Evolutionary conservation across 2,113 vertebrate species (phyloP), one percentile per base, ranked within the genome.

Genomic region (Archocentrus centrarchus): DNA sequence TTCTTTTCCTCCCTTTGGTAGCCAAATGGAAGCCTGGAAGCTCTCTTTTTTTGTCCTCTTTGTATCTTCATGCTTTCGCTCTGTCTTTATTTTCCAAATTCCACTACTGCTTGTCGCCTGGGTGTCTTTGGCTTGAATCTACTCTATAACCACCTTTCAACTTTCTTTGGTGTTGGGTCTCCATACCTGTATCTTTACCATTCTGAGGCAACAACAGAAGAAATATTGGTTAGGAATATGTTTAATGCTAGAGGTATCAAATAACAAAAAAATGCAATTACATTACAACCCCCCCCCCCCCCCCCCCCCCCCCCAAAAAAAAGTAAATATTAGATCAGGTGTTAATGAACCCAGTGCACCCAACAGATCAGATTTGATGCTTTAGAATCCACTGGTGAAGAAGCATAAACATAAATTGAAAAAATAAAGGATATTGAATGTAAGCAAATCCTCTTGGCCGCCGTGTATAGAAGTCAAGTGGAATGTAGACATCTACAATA

Each of bases 391-490:
- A 70, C 50, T 53, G 50, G 24, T 50, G 24, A 32, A 73, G 53
- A 53, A 73, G 47, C 50, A 55, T 0, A 3, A 73, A 73, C 27
- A 70, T 30, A 73, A 73, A 73, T 18, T 53, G 68, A 53, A 73
- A 73, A 17, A 73, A 73, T 98, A 99, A 99, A 99, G 98, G 98
- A 99, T 99, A 99, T 99, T 99, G 98, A 97, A 99, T 98, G 96
- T 99, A 99, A 95, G 98, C 98, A 97, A 99, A 99, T 97, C 98
- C 98, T 98, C 98, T 96, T 96, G 98, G 96, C 79, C 96, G 98
- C 15, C 98, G 97, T 75, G 97, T 99, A 97, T 99, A 97, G 98
- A 98, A 99, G 97, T 99, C 98, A 96, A 99, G 97, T 24, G 98
- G 98, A 94, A 99, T 97, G 96, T 99, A 99, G 92, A 99, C 98